These are phyloP conservation scores for Eilema depressum DNA, from an alignment of 2,888 invertebrate species.

Conservation along the genomic window DNA sequence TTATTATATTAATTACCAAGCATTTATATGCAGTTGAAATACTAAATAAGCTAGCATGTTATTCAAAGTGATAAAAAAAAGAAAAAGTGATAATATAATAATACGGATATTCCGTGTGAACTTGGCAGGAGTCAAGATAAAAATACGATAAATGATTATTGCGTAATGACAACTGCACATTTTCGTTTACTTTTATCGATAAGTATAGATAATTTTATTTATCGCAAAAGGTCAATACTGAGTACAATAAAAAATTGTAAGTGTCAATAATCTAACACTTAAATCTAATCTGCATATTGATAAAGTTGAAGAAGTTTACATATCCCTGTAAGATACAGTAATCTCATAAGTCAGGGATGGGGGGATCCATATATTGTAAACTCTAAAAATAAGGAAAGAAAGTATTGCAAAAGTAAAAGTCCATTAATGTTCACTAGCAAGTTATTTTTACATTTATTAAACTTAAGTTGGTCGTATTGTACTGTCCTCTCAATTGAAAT, in stretches of 20 bases:
- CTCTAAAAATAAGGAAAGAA: background rate
- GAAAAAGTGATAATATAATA: background rate
- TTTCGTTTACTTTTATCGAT: background rate
- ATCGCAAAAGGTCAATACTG: background rate
- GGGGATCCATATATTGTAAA: background rate
- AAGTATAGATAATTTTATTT: background rate
- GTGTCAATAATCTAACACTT: background rate
- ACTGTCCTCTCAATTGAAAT: too few species aligned
- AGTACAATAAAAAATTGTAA: background rate
- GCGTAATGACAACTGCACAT: background rate
- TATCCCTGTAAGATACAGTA: background rate
- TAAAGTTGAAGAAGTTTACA: background rate
- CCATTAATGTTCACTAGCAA: too few species aligned
- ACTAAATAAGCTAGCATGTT: background rate
- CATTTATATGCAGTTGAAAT: background rate
- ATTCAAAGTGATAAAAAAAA: background rate
- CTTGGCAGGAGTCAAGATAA: slow-evolving; percentile 4
- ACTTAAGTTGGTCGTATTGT: background rate
- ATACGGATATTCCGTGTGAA: background rate
- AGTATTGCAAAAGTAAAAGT: background rate
- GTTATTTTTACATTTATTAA: too few species aligned
- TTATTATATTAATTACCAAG: too few species aligned
- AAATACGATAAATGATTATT: background rate
- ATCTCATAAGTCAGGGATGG: background rate
- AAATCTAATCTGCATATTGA: slow-evolving; percentile 8